phyloP scores from a whole-genome alignment of 2,888 invertebrate species.

The Nomada fabriciana region DNA sequence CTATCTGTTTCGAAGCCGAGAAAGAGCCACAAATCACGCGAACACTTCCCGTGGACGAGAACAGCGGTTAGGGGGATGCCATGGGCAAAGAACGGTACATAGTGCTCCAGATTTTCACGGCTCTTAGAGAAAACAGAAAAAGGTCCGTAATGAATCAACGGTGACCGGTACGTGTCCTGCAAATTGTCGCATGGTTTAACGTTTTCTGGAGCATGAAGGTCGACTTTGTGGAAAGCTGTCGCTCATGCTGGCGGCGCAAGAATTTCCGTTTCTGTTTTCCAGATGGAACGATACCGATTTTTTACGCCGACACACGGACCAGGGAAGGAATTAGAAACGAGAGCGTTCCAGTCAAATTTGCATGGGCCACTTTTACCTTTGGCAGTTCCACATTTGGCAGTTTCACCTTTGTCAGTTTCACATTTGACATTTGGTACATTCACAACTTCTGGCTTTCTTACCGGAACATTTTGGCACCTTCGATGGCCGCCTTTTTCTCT shows the following conservation, averaged over 20 bases:
- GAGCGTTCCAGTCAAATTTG: no score
- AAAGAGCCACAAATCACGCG: constrained; percentile 53
- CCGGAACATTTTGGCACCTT: no score
- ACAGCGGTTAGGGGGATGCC: neutral
- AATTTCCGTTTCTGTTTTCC: neutral
- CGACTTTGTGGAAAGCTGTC: constrained; percentile 26
- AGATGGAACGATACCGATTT: constrained; percentile 4
- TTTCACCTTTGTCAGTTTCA: no score
- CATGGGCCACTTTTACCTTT: neutral
- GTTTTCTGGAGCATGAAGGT: constrained; percentile 37
- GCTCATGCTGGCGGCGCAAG: neutral
- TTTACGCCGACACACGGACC: neutral
- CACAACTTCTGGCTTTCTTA: no score
- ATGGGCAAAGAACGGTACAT: constrained; percentile 44
- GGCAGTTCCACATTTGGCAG: neutral
- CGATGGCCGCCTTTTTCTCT: no score
- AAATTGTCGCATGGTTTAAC: constrained; percentile 57
- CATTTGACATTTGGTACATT: no score
- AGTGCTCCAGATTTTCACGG: constrained; percentile 79
- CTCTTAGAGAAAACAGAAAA: constrained; percentile 69
- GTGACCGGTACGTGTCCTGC: constrained; percentile 20
- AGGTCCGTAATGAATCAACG: constrained; percentile 40
- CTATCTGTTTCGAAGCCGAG: neutral
- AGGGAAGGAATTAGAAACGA: no score
- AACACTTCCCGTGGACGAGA: neutral